A percentile compares a stretch with the other conserved stretches of the same genome.
Evolutionary conservation across 2,888 invertebrate species (phyloP).

Genomic region (Drosophila austrosaltans): DNA sequence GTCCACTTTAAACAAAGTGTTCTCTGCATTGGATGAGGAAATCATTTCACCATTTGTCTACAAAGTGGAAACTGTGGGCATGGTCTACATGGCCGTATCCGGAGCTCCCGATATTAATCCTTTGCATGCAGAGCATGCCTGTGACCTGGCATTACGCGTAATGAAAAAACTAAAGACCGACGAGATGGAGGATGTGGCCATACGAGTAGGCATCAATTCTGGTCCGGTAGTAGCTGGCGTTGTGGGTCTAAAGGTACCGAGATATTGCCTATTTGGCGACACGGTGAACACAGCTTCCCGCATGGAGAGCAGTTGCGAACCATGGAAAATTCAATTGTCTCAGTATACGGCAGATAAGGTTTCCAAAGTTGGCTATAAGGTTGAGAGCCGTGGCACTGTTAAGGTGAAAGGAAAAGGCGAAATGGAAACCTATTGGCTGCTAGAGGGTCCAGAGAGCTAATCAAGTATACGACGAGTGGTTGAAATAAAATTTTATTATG

Average conservation of each 20-base stretch:
- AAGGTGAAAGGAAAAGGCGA: conserved; percentile 95
- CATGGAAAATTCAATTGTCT: conserved; percentile 91
- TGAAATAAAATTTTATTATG: conserved; percentile 3
- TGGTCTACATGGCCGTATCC: conserved; percentile 95
- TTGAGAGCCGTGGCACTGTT: conserved; percentile 89
- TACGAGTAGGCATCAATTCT: conserved; percentile 89
- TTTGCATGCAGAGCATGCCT: conserved; percentile 90
- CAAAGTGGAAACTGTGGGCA: conserved; percentile 97
- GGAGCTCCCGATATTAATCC: conserved; percentile 92
- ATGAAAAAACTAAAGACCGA: conserved; percentile 88
- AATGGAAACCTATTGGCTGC: conserved; percentile 93
- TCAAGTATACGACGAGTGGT: background rate
- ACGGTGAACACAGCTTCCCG: conserved; percentile 96
- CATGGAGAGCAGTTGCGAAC: conserved; percentile 90
- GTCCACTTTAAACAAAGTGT: conserved; percentile 93
- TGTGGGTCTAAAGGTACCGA: conserved; percentile 92
- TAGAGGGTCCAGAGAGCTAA: conserved; percentile 84
- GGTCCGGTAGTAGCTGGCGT: conserved; percentile 95
- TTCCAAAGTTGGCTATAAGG: conserved; percentile 87
- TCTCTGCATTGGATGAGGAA: conserved; percentile 92
- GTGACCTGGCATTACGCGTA: conserved; percentile 91
- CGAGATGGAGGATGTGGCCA: conserved; percentile 86
- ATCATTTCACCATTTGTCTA: conserved; percentile 94
- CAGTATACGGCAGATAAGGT: conserved; percentile 88
- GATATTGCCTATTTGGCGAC: conserved; percentile 95